Conservation (phyloP, 2,888 invertebrate species). For the Helleia helle region DNA sequence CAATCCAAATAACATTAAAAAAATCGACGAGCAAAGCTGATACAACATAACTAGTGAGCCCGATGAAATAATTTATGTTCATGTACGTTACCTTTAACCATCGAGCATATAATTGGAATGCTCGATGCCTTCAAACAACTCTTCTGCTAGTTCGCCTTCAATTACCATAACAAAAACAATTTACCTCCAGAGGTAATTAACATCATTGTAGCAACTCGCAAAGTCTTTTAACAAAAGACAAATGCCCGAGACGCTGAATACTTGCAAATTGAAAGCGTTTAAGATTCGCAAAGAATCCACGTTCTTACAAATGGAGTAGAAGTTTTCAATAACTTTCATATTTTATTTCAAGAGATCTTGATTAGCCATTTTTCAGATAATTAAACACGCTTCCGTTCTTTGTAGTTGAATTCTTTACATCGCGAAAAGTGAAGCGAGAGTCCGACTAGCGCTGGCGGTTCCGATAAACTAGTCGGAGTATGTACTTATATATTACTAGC, state of each 20-base stretch:
- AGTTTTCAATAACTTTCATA: slow-evolving; percentile 16
- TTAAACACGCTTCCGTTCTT: slow-evolving; percentile 13
- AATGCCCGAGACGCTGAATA: neutral
- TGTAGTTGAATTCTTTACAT: neutral
- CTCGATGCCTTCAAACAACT: too few species aligned
- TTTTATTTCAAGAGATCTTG: slow-evolving; percentile 26
- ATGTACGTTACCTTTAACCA: too few species aligned
- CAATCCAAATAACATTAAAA: too few species aligned
- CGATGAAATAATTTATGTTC: too few species aligned
- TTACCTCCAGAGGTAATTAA: neutral
- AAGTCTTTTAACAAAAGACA: slow-evolving; percentile 2
- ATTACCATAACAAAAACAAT: too few species aligned
- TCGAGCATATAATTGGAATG: too few species aligned
- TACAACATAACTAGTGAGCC: too few species aligned
- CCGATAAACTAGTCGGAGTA: too few species aligned
- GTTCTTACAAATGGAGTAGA: slow-evolving; percentile 15
- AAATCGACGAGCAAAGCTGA: too few species aligned
- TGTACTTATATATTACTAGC: too few species aligned
- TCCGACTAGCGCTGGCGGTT: too few species aligned
- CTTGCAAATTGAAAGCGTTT: neutral
- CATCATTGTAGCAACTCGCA: neutral
- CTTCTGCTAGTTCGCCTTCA: too few species aligned
- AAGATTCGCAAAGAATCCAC: slow-evolving; percentile 4
- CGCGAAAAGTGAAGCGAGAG: neutral
- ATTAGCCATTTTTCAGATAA: slow-evolving; percentile 31